Conservation (phyloP, 2,888 invertebrate species). For the Podotricha telesiphe region DNA sequence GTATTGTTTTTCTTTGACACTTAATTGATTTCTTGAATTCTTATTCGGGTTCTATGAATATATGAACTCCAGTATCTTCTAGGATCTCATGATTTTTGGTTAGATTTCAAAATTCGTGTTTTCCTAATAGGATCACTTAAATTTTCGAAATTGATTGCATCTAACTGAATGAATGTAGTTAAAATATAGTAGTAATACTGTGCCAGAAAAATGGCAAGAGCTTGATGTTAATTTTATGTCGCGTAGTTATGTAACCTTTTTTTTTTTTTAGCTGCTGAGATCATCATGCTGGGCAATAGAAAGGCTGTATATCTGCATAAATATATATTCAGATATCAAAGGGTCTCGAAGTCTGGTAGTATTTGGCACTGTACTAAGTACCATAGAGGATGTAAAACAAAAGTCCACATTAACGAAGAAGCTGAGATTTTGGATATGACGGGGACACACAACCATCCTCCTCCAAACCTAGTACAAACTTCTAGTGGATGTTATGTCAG, state of each 20-base stretch:
- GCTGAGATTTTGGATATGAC: constrained; percentile 32
- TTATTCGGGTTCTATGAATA: background rate
- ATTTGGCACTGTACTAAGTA: constrained; percentile 53
- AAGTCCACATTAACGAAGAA: constrained; percentile 41
- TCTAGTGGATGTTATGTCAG: constrained; percentile 43
- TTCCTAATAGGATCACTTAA: too few species aligned
- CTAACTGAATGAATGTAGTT: too few species aligned
- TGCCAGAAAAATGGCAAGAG: too few species aligned
- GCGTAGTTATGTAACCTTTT: background rate
- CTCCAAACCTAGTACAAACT: constrained; percentile 37
- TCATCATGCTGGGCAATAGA: constrained; percentile 36
- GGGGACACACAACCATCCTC: constrained; percentile 46
- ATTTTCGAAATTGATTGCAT: too few species aligned
- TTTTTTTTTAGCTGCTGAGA: constrained; percentile 38
- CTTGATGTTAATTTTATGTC: background rate
- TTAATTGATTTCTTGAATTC: background rate
- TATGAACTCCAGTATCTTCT: too few species aligned
- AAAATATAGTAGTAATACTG: too few species aligned
- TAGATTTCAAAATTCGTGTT: too few species aligned
- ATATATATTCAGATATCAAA: constrained; percentile 52
- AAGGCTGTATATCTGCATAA: constrained; percentile 37
- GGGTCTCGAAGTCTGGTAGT: constrained; percentile 33
- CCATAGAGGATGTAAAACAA: constrained; percentile 51
- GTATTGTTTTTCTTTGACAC: constrained; percentile 18
- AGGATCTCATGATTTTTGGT: background rate